Evolutionary conservation across 2,113 vertebrate genomes (phyloP).

Genomic region (Myrmophylax atrothorax): DNA sequence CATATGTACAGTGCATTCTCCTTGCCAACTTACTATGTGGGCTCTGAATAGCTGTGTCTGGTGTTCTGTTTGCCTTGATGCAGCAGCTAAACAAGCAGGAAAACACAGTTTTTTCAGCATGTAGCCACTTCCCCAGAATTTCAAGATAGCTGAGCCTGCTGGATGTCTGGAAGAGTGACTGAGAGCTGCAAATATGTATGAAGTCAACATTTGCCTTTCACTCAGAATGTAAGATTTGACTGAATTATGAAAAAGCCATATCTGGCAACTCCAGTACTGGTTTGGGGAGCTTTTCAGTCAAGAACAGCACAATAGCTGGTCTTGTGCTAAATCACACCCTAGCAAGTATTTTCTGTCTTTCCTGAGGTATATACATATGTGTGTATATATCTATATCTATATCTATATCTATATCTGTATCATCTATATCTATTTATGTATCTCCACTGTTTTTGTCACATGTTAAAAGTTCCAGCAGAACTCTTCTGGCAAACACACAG

Average conservation of each 20-base stretch:
- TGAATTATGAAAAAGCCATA: neutral
- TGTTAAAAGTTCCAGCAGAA: neutral
- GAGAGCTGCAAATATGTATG: neutral
- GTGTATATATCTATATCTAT: too few species aligned
- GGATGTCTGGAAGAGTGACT: neutral
- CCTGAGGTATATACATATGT: neutral
- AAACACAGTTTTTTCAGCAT: neutral
- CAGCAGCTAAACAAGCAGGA: neutral
- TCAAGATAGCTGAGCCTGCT: neutral
- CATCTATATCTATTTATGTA: too few species aligned
- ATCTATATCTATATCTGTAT: too few species aligned
- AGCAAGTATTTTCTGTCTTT: neutral
- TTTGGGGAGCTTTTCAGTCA: neutral
- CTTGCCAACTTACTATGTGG: neutral
- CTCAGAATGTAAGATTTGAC: neutral
- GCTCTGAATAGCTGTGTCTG: neutral
- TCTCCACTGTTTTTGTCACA: neutral
- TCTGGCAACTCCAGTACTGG: neutral
- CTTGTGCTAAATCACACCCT: neutral
- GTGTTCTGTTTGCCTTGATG: neutral
- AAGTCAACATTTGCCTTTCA: constrained; percentile 1
- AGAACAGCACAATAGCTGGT: neutral
- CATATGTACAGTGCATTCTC: neutral
- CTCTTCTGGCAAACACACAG: neutral
- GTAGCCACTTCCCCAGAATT: neutral